Base-by-base conservation (phyloP, 37 sponge, comb jelly and placozoan species). In the Hormiphora californensis region DNA sequence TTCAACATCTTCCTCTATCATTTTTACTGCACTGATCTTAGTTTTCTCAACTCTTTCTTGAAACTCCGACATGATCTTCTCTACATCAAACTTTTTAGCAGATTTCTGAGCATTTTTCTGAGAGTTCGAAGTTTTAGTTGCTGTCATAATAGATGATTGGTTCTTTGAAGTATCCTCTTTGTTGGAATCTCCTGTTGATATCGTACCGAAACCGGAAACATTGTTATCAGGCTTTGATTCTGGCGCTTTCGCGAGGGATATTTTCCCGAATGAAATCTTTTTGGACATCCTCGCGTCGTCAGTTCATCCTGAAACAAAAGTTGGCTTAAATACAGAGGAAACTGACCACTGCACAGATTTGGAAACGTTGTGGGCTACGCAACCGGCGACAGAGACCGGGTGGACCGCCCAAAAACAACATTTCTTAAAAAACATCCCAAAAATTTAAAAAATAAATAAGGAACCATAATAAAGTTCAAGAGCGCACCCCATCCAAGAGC, bases 71-170 rank as follows among this genome's bases (percentile, higher is more conserved):
- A 86, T 57, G 55, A 96, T 94, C 33, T 89, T 87, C 28, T 94
- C 98, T 37, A 96, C 54, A 86, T 96, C 91, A 88, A 94, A 96
- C 46, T 88, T 89, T 69, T 87, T 90, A 39, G 95, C 93, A 3
- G 69, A 34, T 54, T 95, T 95, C 55, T 67, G n/a, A 22, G 81
- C 81, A 43, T 73, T 43, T 41, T 73, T 73, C 5, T 22, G 43
- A n/a, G 81, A 7, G 25, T 57, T 57, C 3, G 59, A 40, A 27
- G 81, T n/a, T 30, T 73, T 73, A 9, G 5, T 21, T 4, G 21
- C 27, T 40, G 41, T n/a, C 19, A 5, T 25, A 43, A 1, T 19
- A 39, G 8, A 7, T n/a, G 25, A 25, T 39, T 25, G 35, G 5
- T 43, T 43, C 35, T 36, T 40, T 40, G 32, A 4, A 73, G 4